Evolutionary conservation across 2,888 invertebrate genomes (phyloP).

Genomic region (Trachelus iudaicus): DNA sequence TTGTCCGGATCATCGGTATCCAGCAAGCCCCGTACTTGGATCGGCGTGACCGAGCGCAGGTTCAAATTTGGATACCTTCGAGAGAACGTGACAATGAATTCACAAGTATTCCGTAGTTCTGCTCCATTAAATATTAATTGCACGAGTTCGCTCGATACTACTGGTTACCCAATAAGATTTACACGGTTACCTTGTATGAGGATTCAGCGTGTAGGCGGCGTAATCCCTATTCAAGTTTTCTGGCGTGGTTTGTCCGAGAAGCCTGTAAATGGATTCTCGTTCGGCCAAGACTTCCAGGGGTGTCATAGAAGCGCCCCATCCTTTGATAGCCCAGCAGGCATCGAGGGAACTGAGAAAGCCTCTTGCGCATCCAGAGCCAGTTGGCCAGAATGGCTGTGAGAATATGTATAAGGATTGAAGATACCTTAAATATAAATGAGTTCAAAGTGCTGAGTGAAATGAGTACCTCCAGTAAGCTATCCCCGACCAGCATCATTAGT

Average conservation of each 20-base stretch:
- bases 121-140: background rate
- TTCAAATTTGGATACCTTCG: constrained; percentile 82
- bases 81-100: background rate
- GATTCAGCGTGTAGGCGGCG: constrained; percentile 87
- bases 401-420: constrained; percentile 14
- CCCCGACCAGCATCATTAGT: constrained; percentile 92
- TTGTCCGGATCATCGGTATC: constrained; percentile 78
- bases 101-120: background rate
- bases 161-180: background rate
- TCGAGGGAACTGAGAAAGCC: constrained; percentile 97
- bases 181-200: constrained; percentile 74
- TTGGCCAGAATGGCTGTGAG: constrained; percentile 94
- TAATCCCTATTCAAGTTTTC: constrained; percentile 94
- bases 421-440: background rate
- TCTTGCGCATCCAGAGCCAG: constrained; percentile 97
- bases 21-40: constrained; percentile 78
- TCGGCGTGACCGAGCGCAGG: constrained; percentile 78
- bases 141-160: background rate
- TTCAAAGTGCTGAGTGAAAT: background rate
- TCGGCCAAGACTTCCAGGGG: constrained; percentile 91
- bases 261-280: constrained; percentile 91
- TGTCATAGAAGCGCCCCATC: constrained; percentile 80
- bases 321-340: constrained; percentile 93
- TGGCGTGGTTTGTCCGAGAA: constrained; percentile 91
- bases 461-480: constrained; percentile 89